Conservation (phyloP, 2,797 vertebrate species). For the Acanthopagrus latus region DNA sequence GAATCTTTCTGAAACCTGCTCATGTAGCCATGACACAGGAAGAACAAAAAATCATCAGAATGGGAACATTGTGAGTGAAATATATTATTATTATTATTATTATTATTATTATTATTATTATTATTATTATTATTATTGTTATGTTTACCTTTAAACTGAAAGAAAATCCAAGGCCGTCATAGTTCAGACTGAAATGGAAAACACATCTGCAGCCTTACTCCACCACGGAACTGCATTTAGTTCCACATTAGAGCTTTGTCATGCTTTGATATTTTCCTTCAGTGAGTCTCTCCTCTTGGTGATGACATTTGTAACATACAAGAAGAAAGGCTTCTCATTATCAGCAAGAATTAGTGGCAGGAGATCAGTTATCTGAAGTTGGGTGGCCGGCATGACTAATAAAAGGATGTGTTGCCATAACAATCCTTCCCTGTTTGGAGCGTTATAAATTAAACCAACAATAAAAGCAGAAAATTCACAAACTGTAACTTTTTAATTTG, state of each 20-base stretch:
- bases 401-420: not conserved
- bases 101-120: too few relatives aligned
- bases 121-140: too few relatives aligned
- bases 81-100: too few relatives aligned
- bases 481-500: not conserved
- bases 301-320: not conserved
- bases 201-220: not conserved
- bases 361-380: not conserved
- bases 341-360: not conserved
- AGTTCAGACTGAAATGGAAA: constrained; percentile 9
- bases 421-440: not conserved
- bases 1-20: not conserved
- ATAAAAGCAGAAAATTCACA: not conserved
- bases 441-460: not conserved
- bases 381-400: not conserved
- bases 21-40: not conserved
- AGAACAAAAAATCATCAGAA: not conserved
- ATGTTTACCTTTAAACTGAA: constrained; percentile 8
- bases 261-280: not conserved
- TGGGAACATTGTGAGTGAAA: constrained; percentile 8
- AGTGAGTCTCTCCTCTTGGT: not conserved
- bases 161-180: not conserved
- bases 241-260: not conserved
- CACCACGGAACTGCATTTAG: not conserved
- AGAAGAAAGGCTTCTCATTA: not conserved